These are phyloP conservation scores for Zaprionus lachaisei DNA, from an alignment of 1,140 invertebrate genomes.

Conservation along the genomic window DNA sequence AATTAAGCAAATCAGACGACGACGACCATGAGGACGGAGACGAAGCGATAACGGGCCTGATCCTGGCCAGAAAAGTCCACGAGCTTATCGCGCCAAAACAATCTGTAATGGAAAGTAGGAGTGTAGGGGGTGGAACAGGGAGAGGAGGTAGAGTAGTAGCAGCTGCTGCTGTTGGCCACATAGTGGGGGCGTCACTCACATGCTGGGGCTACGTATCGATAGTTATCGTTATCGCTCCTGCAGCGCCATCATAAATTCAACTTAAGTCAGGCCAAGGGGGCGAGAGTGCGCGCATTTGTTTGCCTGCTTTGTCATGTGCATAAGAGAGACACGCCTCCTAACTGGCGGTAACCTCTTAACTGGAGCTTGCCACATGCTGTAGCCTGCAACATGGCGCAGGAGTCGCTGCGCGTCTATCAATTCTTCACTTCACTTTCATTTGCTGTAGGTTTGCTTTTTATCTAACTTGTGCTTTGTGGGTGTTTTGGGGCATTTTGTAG, in stretches of 20 bases:
- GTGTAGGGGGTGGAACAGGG: not conserved
- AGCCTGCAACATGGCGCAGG: no score
- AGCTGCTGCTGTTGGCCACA: not conserved
- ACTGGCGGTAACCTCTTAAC: constrained; percentile 24
- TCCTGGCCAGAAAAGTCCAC: constrained; percentile 27
- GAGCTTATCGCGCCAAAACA: not conserved
- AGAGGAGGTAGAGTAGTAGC: no score
- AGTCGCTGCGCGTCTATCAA: constrained; percentile 59
- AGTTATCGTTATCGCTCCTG: constrained; percentile 53
- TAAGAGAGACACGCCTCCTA: constrained; percentile 45
- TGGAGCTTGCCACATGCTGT: not conserved
- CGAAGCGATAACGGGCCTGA: constrained; percentile 37
- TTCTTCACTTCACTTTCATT: constrained; percentile 80
- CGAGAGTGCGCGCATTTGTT: constrained; percentile 35
- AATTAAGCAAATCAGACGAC: constrained; percentile 79
- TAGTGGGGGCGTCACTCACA: not conserved
- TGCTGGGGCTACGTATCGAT: constrained; percentile 48
- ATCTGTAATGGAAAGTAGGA: not conserved
- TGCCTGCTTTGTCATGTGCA: constrained; percentile 62
- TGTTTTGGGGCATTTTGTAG: constrained; percentile 65
- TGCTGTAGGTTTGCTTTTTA: constrained; percentile 10
- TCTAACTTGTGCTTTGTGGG: constrained; percentile 44
- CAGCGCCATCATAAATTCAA: constrained; percentile 66
- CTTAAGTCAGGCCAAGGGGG: constrained; percentile 17
- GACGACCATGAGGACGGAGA: constrained; percentile 26